These are phyloP conservation scores for Resseliella maxima DNA, from an alignment of 2,888 invertebrate species.

Conservation along the genomic window DNA sequence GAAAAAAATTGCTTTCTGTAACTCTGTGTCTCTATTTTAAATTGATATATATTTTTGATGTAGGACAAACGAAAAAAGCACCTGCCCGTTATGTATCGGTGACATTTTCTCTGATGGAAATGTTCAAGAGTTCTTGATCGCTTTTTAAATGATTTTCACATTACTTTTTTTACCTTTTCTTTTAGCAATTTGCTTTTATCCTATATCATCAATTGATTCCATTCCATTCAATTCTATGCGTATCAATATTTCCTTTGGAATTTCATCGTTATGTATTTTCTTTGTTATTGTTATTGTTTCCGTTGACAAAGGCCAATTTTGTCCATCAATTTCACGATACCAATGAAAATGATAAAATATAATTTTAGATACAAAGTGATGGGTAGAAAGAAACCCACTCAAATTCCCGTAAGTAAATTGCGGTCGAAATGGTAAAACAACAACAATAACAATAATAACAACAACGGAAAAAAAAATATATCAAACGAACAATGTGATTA, in stretches of 20 bases:
- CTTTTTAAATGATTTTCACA: background rate
- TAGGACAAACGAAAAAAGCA: background rate
- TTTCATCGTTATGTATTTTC: no score
- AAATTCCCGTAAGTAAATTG: background rate
- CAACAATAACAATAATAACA: background rate
- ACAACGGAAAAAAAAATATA: background rate
- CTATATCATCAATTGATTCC: background rate
- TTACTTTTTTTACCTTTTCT: background rate
- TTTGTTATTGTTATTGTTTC: no score
- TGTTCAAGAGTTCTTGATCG: background rate
- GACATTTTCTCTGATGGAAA: slow-evolving; percentile 3
- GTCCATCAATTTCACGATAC: no score
- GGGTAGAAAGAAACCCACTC: no score
- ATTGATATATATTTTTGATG: background rate
- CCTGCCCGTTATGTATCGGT: background rate
- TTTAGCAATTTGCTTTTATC: background rate
- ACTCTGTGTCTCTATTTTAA: background rate
- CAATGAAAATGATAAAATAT: no score
- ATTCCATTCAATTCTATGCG: background rate
- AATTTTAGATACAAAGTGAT: no score
- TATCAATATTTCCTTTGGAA: background rate
- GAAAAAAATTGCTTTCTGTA: no score
- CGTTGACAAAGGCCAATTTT: no score
- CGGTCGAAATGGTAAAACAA: no score
- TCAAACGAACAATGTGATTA: background rate